phyloP scores from a whole-genome alignment of 2,888 invertebrate genomes.

The Pseudococcus longispinus region DNA sequence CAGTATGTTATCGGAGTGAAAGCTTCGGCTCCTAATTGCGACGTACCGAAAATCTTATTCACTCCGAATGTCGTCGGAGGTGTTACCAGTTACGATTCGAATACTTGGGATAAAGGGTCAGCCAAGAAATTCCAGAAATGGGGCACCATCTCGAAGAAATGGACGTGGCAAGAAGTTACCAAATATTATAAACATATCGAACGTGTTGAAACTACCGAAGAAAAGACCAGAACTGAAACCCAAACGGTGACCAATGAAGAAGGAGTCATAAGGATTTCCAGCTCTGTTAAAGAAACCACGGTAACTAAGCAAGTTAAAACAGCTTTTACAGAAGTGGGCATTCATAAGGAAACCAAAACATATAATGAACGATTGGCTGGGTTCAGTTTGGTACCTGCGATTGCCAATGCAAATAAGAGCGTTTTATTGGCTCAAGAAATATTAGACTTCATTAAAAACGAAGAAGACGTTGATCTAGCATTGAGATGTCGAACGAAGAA shows the following conservation, averaged over 20 bases:
- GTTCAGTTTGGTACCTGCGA: neutral
- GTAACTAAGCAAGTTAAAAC: neutral
- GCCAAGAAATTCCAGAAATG: neutral
- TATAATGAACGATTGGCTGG: neutral
- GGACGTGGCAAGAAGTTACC: constrained; percentile 40
- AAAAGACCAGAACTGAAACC: neutral
- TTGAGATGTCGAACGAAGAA: neutral
- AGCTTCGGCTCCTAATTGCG: constrained; percentile 13
- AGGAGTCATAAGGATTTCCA: neutral
- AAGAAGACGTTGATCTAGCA: constrained; percentile 31
- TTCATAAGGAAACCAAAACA: constrained; percentile 9
- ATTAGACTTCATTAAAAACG: constrained; percentile 36
- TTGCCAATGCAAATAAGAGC: neutral
- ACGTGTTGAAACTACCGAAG: neutral
- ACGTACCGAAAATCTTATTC: neutral
- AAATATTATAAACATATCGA: constrained; percentile 32
- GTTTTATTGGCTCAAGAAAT: constrained; percentile 18
- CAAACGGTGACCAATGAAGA: neutral
- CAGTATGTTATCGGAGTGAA: constrained; percentile 5
- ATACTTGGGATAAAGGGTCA: constrained; percentile 39
- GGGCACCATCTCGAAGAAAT: constrained; percentile 1
- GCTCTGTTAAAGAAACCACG: neutral
- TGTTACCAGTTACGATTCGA: constrained; percentile 11
- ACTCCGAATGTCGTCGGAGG: constrained; percentile 30
- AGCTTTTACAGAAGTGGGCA: constrained; percentile 38